phyloP scores from a whole-genome alignment of 1,140 invertebrate species.

The Argopecten irradians region DNA sequence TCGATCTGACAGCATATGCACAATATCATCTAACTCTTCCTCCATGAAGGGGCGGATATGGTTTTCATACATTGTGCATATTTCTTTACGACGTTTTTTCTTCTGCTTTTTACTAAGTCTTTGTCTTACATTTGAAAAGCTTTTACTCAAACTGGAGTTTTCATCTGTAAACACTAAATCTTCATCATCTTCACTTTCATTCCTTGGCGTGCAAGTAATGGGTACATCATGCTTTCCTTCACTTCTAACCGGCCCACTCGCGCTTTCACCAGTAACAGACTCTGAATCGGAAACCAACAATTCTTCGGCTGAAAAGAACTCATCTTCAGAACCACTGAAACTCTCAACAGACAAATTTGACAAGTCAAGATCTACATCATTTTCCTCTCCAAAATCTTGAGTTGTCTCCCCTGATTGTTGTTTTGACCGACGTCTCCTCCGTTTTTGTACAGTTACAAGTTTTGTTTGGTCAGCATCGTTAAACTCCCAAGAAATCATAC shows the following conservation, averaged over 20 bases:
- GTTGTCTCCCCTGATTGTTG: background rate
- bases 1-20: background rate
- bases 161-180: background rate
- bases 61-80: background rate
- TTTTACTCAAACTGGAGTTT: background rate
- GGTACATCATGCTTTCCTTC: background rate
- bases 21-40: background rate
- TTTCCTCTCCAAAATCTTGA: background rate
- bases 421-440: background rate
- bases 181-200: background rate
- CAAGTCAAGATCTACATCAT: background rate
- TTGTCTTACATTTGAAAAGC: background rate
- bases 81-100: constrained; percentile 2
- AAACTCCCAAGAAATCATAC: constrained; percentile 6
- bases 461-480: background rate
- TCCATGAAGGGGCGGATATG: background rate
- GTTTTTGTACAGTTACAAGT: background rate
- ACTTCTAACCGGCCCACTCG: background rate
- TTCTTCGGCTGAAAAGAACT: constrained; percentile 1
- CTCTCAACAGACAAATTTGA: background rate
- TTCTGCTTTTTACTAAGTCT: background rate
- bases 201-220: background rate
- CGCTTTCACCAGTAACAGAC: background rate
- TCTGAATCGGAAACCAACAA: background rate
- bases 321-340: background rate